Evolutionary conservation across 2,113 vertebrate genomes (phyloP), one percentile per base, ranked within the genome.

Genomic region (Notothenia rossii): DNA sequence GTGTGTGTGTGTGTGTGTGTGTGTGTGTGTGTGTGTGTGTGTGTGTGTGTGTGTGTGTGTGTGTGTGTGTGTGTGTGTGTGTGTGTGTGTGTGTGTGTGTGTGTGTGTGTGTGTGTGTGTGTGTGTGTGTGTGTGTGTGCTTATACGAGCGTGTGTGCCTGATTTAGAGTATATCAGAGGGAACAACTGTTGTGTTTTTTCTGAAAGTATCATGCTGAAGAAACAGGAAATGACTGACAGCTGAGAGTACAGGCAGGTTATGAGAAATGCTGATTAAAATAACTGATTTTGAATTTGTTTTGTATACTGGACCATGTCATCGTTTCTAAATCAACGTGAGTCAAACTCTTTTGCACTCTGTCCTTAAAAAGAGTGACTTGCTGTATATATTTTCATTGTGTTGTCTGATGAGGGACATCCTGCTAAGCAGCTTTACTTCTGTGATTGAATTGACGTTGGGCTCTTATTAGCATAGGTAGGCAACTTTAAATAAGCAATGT

Each of bases 391-490:
- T 81, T 61, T 20, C 61, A 72, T 53, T 59, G 1, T 62, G 64
- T 62, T 60, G 29, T 53, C 13, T 48, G 20, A 11, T 29, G 29
- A 14, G 18, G 61, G 63, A 61, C 22, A 33, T 50, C 59, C 61
- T 33, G 46, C 53, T 53, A 36, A 72, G 62, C 51, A 73, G 58
- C 72, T 53, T 36, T 51, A 33, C 14, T 18, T 54, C 43, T 45
- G 33, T 65, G 72, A 88, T 55, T 86, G 63, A 75, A 79, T 63
- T 51, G 51, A 77, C 22, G 15, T 33, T 25, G 50, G 29, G 17
- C 29, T 50, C 45, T 72, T 75, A 56, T 84, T 48, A 70, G 54
- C 69, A 63, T 69, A 76, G 77, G 67, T 69, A 60, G 70, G 61
- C 43, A 67, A 77, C 59, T 71, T 75, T 18, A 59, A 76, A 64